phyloP scores from a whole-genome alignment of 2,888 invertebrate species.

The Pseudolycoriella hygida region DNA sequence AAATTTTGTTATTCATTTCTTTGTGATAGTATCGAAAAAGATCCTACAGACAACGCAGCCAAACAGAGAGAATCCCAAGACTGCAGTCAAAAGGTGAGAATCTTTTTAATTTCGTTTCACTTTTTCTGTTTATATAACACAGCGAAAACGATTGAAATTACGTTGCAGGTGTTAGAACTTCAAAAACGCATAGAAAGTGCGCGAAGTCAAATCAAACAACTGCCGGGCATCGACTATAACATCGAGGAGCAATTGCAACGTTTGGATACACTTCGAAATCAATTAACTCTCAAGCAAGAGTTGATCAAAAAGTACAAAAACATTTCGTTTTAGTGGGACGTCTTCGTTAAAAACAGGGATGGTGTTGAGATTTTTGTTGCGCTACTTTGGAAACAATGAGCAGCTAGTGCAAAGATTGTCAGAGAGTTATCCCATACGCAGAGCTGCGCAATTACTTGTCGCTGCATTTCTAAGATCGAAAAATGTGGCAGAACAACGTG shows the following conservation, averaged over 20 bases:
- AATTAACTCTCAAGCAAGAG: constrained; percentile 70
- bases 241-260: constrained; percentile 83
- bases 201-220: constrained; percentile 50
- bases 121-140: no score
- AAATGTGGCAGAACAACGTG: constrained; percentile 34
- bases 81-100: constrained; percentile 66
- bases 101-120: no score
- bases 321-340: constrained; percentile 53
- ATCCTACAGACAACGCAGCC: constrained; percentile 67
- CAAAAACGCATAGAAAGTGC: constrained; percentile 78
- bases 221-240: constrained; percentile 55
- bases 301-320: constrained; percentile 79
- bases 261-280: constrained; percentile 70
- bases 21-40: constrained; percentile 79
- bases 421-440: constrained; percentile 66
- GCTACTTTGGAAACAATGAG: constrained; percentile 38
- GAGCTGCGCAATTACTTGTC: constrained; percentile 64
- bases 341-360: constrained; percentile 33
- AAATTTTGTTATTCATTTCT: no score
- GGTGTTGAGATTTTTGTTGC: constrained; percentile 30
- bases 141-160: no score
- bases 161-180: constrained; percentile 41
- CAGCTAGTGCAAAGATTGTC: constrained; percentile 59
- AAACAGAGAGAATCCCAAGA: constrained; percentile 78
- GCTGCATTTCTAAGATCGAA: constrained; percentile 47